A percentile compares a stretch with the other conserved stretches of the same genome.
Conservation (phyloP, 2,888 invertebrate genomes). For the Archaeoteleia sp. region DNA sequence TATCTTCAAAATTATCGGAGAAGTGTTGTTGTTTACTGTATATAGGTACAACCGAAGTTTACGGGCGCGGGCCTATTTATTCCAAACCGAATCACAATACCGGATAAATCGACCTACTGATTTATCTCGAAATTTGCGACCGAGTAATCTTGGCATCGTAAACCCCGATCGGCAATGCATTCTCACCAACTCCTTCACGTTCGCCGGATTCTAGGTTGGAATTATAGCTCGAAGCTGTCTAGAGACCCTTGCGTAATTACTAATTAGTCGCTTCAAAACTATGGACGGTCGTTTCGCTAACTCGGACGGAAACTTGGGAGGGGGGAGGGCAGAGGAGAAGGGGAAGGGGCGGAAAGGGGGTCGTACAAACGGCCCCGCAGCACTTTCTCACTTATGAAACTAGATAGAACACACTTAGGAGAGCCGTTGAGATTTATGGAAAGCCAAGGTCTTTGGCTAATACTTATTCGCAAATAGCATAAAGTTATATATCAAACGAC, state of each 20-base stretch:
- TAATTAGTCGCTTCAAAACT: slow-evolving; percentile 61
- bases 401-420: slow-evolving; percentile 32
- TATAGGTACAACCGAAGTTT: not conserved
- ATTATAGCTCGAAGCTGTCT: slow-evolving; percentile 43
- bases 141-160: slow-evolving; percentile 32
- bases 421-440: slow-evolving; percentile 43
- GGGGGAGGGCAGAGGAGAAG: slow-evolving; percentile 7
- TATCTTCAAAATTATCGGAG: not conserved
- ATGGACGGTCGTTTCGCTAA: slow-evolving; percentile 53
- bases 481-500: slow-evolving; percentile 34
- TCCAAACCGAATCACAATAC: slow-evolving; percentile 33
- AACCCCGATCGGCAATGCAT: slow-evolving; percentile 26
- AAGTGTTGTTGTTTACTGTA: not conserved
- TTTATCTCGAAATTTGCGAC: slow-evolving; percentile 34
- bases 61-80: slow-evolving; percentile 2
- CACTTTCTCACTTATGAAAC: slow-evolving; percentile 50
- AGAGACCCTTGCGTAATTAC: slow-evolving; percentile 54
- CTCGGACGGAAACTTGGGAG: slow-evolving; percentile 44
- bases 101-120: slow-evolving; percentile 31
- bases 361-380: slow-evolving; percentile 45
- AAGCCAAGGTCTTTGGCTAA: slow-evolving; percentile 36
- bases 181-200: slow-evolving; percentile 27
- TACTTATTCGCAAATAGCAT: slow-evolving; percentile 28
- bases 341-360: slow-evolving; percentile 11
- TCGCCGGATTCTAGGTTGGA: slow-evolving; percentile 31